These are phyloP conservation scores for Pempheris klunzingeri DNA, from an alignment of 2,797 vertebrate genomes.

Conservation along the genomic window DNA sequence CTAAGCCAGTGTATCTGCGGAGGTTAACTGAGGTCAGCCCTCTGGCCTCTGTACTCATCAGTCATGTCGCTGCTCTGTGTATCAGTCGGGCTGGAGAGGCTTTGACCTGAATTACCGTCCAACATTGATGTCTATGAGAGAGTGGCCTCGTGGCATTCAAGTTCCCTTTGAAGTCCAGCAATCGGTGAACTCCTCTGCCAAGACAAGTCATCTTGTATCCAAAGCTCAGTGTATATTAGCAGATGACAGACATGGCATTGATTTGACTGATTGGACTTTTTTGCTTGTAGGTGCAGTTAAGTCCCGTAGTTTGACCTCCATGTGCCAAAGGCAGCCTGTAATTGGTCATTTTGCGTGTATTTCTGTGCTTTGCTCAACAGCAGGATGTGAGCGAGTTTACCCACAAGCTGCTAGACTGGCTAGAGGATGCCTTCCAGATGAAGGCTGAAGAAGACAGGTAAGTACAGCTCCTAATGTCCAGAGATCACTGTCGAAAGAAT, in stretches of 20 bases:
- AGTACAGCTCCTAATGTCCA: conserved; percentile 34
- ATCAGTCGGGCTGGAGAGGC: conserved; percentile 50
- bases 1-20: conserved; percentile 32
- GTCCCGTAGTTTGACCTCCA: conserved; percentile 24
- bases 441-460: conserved; percentile 98
- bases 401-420: conserved; percentile 98
- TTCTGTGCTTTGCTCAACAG: conserved; percentile 81
- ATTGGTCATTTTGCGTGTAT: conserved; percentile 21
- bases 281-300: conserved; percentile 30
- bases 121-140: conserved; percentile 54
- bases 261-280: conserved; percentile 42
- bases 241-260: conserved; percentile 33
- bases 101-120: conserved; percentile 68
- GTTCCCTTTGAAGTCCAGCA: conserved; percentile 53
- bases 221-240: conserved; percentile 15
- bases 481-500: background rate
- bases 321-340: conserved; percentile 9
- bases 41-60: conserved; percentile 54
- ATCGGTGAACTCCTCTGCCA: conserved; percentile 18
- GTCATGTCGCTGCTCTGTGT: conserved; percentile 59
- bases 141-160: conserved; percentile 23
- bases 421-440: conserved; percentile 99
- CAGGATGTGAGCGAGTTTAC: conserved; percentile 99
- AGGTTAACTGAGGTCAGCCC: conserved; percentile 56
- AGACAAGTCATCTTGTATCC: conserved; percentile 17